These are phyloP conservation scores for Glandiceps talaboti DNA, from an alignment of 53 echinoderm and acorn worm species.

Conservation along the genomic window DNA sequence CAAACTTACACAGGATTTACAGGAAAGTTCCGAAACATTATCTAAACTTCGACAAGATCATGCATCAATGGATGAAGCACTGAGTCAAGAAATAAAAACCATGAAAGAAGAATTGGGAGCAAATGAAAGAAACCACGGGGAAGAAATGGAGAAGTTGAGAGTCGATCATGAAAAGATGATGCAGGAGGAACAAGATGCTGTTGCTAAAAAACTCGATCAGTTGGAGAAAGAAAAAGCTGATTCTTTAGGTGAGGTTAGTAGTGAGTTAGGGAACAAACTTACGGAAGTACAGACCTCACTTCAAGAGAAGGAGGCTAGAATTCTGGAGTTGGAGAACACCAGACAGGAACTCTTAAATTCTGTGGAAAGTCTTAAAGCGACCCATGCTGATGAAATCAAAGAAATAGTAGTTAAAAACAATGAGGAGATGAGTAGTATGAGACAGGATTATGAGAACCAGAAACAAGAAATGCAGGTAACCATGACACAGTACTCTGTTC, in stretches of 20 bases:
- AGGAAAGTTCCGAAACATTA: conserved; percentile 31
- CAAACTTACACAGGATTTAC: conserved; percentile 3
- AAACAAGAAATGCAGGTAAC: conserved; percentile 23
- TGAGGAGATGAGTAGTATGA: conserved; percentile 20
- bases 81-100: no score
- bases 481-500: conserved; percentile 12
- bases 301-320: background rate
- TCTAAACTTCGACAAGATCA: background rate
- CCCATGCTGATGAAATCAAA: conserved; percentile 25
- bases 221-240: conserved; percentile 65
- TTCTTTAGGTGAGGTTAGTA: conserved; percentile 50
- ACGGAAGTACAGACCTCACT: conserved; percentile 8
- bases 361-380: conserved; percentile 18
- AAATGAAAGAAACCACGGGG: conserved; percentile 13
- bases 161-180: conserved; percentile 20
- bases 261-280: conserved; percentile 46
- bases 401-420: conserved; percentile 19
- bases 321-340: conserved; percentile 21
- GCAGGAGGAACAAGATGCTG: conserved; percentile 34
- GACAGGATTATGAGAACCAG: conserved; percentile 14
- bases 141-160: conserved; percentile 20
- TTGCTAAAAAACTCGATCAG: conserved; percentile 49
- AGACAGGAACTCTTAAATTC: conserved; percentile 19
- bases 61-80: no score
- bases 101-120: conserved; percentile 3